These are phyloP conservation scores for Enteromius trimaculatus DNA, from an alignment of 2,797 vertebrate species.

Conservation along the genomic window DNA sequence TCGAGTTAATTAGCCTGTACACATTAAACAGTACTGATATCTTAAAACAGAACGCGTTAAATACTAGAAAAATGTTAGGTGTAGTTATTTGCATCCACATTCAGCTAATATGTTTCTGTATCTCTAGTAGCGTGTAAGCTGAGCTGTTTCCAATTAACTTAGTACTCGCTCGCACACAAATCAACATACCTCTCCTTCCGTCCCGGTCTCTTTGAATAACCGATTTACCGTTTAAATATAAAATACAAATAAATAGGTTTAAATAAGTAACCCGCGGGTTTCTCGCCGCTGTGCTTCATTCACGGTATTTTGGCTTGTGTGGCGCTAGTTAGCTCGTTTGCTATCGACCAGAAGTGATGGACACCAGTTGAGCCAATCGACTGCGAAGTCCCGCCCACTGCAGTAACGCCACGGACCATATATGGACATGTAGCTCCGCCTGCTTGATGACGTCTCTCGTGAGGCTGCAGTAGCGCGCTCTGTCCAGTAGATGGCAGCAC, in stretches of 20 bases:
- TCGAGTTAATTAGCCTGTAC: neutral
- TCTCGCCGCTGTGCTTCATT: neutral
- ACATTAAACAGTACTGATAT: neutral
- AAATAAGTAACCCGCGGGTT: neutral
- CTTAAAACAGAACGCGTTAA: neutral
- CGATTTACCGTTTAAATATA: neutral
- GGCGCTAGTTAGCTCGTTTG: conserved; percentile 51
- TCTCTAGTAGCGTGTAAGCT: conserved; percentile 25
- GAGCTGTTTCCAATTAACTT: conserved; percentile 24
- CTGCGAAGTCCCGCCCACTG: conserved; percentile 41
- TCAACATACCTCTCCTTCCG: conserved; percentile 38
- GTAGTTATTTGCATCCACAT: conserved; percentile 10
- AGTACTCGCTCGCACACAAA: conserved; percentile 7
- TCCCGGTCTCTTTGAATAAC: neutral
- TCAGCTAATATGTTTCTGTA: conserved; percentile 11
- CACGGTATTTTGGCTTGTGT: conserved; percentile 3
- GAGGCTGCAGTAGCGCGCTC: neutral
- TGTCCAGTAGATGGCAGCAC: conserved; percentile 51
- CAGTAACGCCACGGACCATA: neutral
- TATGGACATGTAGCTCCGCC: conserved; percentile 30
- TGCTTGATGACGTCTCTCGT: conserved; percentile 17
- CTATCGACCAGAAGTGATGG: conserved; percentile 35
- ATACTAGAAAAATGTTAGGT: neutral
- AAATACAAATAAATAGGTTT: neutral
- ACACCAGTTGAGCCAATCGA: conserved; percentile 48